phyloP scores from a whole-genome alignment of 1,140 invertebrate genomes.

The Drosophila prosaltans region DNA sequence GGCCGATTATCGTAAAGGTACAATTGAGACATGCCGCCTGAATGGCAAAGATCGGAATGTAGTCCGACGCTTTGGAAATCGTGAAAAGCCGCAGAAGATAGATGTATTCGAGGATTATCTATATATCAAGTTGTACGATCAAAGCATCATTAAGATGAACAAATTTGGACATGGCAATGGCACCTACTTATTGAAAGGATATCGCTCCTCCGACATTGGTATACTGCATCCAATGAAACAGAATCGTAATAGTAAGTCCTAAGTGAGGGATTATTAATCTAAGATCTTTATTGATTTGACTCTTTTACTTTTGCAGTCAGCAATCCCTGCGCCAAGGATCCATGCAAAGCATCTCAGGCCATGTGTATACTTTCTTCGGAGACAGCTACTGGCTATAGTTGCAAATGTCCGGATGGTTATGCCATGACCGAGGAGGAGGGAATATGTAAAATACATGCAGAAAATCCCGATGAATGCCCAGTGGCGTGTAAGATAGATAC shows the following conservation, averaged over 20 bases:
- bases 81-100: constrained; percentile 87
- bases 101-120: constrained; percentile 90
- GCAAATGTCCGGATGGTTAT: constrained; percentile 88
- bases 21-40: constrained; percentile 87
- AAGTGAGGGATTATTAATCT: not conserved
- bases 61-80: constrained; percentile 84
- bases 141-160: constrained; percentile 87
- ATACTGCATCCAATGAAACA: constrained; percentile 88
- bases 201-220: constrained; percentile 87
- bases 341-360: constrained; percentile 85
- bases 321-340: constrained; percentile 83
- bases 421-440: constrained; percentile 67
- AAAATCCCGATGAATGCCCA: constrained; percentile 81
- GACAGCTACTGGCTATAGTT: constrained; percentile 83
- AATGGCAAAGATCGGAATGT: constrained; percentile 87
- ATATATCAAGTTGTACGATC: constrained; percentile 87
- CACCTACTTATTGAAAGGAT: constrained; percentile 85
- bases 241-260: constrained; percentile 83
- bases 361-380: constrained; percentile 85
- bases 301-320: constrained; percentile 57
- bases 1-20: constrained; percentile 88
- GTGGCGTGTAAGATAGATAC: constrained; percentile 84
- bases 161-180: constrained; percentile 88
- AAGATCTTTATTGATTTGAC: not conserved
- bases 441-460: constrained; percentile 64